Evolutionary conservation across 2,888 invertebrate genomes (phyloP).

Genomic region (Gisinianus flammeolus): DNA sequence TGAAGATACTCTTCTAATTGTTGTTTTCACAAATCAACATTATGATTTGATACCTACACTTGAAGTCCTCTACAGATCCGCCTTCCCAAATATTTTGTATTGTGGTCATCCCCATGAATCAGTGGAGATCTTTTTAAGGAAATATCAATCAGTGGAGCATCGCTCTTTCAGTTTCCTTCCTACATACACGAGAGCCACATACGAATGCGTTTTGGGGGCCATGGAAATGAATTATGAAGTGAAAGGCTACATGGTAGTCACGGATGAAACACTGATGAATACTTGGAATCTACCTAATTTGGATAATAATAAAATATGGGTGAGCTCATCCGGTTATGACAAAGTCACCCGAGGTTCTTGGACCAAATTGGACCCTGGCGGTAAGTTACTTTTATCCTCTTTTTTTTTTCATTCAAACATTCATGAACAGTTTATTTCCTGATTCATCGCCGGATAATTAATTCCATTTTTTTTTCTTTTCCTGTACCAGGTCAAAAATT

Average conservation of each 20-base stretch:
- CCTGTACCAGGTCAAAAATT: slow-evolving; percentile 58
- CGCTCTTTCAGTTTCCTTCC: slow-evolving; percentile 59
- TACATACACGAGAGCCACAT: slow-evolving; percentile 58
- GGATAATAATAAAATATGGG: slow-evolving; percentile 59
- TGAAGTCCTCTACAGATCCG: slow-evolving; percentile 59
- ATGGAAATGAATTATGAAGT: slow-evolving; percentile 60
- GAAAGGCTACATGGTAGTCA: slow-evolving; percentile 59
- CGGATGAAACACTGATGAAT: slow-evolving; percentile 59
- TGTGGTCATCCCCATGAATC: slow-evolving; percentile 60
- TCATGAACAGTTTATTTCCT: too few relatives aligned
- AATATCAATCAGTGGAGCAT: slow-evolving; percentile 59
- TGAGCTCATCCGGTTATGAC: slow-evolving; percentile 55
- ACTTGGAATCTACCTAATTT: slow-evolving; percentile 58
- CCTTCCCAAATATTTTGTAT: slow-evolving; percentile 60
- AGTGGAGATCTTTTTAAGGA: slow-evolving; percentile 58
- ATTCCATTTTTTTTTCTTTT: too few relatives aligned
- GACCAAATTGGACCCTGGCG: slow-evolving; percentile 54
- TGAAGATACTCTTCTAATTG: slow-evolving; percentile 58
- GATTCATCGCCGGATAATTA: too few relatives aligned
- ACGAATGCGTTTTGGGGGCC: slow-evolving; percentile 60
- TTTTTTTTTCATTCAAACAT: too few relatives aligned
- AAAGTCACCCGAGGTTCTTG: slow-evolving; percentile 55
- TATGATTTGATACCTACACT: slow-evolving; percentile 59
- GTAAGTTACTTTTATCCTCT: too few relatives aligned
- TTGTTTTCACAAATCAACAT: slow-evolving; percentile 59